phyloP scores from a whole-genome alignment of 2,797 vertebrate genomes.

The Muscicapa striata region DNA sequence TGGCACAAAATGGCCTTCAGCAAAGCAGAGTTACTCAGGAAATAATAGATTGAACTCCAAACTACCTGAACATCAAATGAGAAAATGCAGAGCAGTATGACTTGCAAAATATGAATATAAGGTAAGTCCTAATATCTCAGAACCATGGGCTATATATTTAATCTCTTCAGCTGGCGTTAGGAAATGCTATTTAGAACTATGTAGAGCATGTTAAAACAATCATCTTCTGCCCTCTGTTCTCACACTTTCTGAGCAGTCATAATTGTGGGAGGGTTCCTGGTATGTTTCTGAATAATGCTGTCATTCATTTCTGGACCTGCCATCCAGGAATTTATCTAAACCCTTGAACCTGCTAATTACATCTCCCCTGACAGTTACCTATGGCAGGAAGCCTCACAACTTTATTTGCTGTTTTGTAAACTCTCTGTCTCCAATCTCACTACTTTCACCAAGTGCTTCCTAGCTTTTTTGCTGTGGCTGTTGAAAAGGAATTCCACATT shows the following conservation, averaged over 20 bases:
- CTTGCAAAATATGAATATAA: not conserved
- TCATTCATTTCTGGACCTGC: not conserved
- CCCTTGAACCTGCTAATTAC: not conserved
- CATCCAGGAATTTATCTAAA: not conserved
- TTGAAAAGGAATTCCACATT: not conserved
- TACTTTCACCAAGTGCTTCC: not conserved
- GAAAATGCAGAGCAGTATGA: not conserved
- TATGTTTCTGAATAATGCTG: not conserved
- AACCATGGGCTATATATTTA: not conserved
- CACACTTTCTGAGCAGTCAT: not conserved
- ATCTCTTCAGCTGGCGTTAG: not conserved
- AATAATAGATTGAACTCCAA: not conserved
- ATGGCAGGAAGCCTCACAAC: not conserved
- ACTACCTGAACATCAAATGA: not conserved
- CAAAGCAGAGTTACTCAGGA: not conserved
- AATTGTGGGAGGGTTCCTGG: not conserved
- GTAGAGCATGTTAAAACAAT: not conserved
- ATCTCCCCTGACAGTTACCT: rapidly evolving
- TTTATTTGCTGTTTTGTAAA: not conserved
- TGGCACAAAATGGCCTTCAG: not conserved
- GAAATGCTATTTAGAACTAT: not conserved
- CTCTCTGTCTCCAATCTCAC: not conserved
- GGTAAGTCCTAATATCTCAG: not conserved
- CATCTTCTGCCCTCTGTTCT: not conserved
- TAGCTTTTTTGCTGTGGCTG: not conserved